Percentiles rank a stretch among this genome's conserved stretches.
Evolutionary conservation across 2,888 invertebrate genomes (phyloP).

Genomic region (Alcis repandata): DNA sequence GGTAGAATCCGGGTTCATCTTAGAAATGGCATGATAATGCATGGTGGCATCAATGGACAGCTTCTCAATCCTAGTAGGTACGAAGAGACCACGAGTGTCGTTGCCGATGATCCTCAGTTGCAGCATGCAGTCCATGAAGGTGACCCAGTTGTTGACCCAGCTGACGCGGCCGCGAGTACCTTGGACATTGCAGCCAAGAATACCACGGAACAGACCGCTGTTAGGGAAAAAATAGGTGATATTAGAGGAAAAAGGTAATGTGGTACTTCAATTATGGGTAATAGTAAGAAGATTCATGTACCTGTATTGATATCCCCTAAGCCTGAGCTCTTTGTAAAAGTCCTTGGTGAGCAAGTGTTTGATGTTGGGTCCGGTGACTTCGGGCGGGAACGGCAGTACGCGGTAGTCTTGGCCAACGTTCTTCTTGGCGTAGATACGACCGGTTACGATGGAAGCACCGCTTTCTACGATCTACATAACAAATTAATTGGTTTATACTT

Average conservation of each 20-base stretch:
- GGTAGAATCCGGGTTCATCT: constrained; percentile 77
- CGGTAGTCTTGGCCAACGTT: constrained; percentile 85
- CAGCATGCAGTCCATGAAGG: constrained; percentile 95
- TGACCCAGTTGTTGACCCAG: constrained; percentile 95
- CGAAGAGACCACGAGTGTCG: constrained; percentile 89
- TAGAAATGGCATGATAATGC: constrained; percentile 84
- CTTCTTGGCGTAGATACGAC: constrained; percentile 87
- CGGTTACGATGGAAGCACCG: constrained; percentile 90
- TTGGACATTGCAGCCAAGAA: constrained; percentile 83
- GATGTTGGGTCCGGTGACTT: constrained; percentile 71
- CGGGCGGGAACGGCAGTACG: constrained; percentile 74
- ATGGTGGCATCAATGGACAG: constrained; percentile 89
- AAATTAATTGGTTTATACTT: too few relatives aligned
- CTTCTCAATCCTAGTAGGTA: constrained; percentile 92
- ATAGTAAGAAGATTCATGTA: too few relatives aligned
- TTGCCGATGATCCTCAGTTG: constrained; percentile 92
- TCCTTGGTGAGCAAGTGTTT: constrained; percentile 87
- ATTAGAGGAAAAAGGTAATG: too few relatives aligned
- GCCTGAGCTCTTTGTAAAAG: constrained; percentile 90
- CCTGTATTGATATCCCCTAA: constrained; percentile 90
- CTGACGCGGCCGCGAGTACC: constrained; percentile 83
- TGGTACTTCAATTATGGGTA: too few relatives aligned
- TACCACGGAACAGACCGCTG: constrained; percentile 87
- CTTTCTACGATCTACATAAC: constrained; percentile 88
- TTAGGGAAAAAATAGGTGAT: constrained; percentile 39